Percentiles rank a stretch among this genome's conserved stretches.
Evolutionary conservation across 2,888 invertebrate genomes (phyloP).

Genomic region (Formica aserva): DNA sequence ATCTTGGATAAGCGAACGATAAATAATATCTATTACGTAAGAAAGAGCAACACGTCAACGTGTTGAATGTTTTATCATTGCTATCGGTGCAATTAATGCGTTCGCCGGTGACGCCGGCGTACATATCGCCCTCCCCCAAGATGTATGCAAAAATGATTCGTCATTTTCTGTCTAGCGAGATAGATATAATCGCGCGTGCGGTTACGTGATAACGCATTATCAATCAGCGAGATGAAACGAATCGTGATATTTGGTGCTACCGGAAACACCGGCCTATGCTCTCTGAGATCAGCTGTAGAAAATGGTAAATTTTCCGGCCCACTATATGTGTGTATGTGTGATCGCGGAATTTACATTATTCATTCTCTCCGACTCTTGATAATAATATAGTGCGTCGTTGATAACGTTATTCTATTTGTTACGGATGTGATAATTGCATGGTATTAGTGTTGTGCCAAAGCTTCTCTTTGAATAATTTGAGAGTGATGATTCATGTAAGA

Average conservation of each 20-base stretch:
- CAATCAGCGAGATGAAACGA: constrained; percentile 88
- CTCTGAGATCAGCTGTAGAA: constrained; percentile 91
- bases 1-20: background rate
- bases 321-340: background rate
- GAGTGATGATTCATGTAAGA: background rate
- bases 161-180: constrained; percentile 16
- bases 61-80: background rate
- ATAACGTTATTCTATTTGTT: background rate
- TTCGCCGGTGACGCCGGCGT: background rate
- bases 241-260: constrained; percentile 94
- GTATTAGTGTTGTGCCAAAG: background rate
- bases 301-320: constrained; percentile 88
- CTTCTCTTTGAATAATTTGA: background rate
- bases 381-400: background rate
- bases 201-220: background rate
- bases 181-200: background rate
- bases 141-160: constrained; percentile 10
- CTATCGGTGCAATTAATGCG: background rate
- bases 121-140: background rate
- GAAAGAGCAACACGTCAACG: background rate
- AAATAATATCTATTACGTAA: background rate
- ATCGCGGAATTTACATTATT: background rate
- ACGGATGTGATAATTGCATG: background rate
- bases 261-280: constrained; percentile 93
- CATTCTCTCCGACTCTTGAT: background rate